Base-by-base conservation (phyloP, 2,113 vertebrate genomes). In the Aleadryas rufinucha region DNA sequence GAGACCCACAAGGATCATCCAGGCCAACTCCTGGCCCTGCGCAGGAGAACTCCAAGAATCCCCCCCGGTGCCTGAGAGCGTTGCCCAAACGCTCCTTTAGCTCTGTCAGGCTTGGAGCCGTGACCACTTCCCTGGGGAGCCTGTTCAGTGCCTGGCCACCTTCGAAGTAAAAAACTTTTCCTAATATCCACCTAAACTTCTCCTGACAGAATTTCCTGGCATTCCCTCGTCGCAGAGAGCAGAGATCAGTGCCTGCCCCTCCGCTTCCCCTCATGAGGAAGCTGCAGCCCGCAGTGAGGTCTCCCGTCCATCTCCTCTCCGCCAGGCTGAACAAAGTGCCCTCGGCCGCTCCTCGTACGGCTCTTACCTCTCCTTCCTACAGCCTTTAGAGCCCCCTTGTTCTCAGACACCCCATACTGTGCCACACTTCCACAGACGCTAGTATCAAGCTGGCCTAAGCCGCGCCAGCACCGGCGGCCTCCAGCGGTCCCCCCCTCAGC, bases 341-440 rank as follows among this genome's bases (percentile, higher is more conserved):
- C 60, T 20, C 42, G 26, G 35, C 23, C n/a, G 16, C 82, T 33
- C 27, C 44, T 42, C 26, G 14, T 4, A 17, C 0, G 76, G 53
- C 53, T 45, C 52, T 11, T 11, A 19, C 59, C 60, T n/a, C 68
- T 47, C 37, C n/a, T 13, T 12, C 75, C 27, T 1, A 11, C 27
- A 33, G 42, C n/a, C 47, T 16, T 11, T 4, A 4, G 35, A 33
- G 19, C 26, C 16, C 3, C 41, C 66, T 2, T 3, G 41, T 4
- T 33, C 27, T 33, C 68, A 7, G 7, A 19, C 0, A 3, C 11
- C 19, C 49, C 39, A 3, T 1, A 1, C 52, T 1, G 57, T 1
- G 27, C 41, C 52, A 3, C 4, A 3, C 23, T 42, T 5, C 44
- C 64, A 8, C 37, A 57, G 42, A 7, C 8, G 35, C n/a, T n/a